phyloP scores from a whole-genome alignment of 2,113 vertebrate species.

The Lipotes vexillifer region DNA sequence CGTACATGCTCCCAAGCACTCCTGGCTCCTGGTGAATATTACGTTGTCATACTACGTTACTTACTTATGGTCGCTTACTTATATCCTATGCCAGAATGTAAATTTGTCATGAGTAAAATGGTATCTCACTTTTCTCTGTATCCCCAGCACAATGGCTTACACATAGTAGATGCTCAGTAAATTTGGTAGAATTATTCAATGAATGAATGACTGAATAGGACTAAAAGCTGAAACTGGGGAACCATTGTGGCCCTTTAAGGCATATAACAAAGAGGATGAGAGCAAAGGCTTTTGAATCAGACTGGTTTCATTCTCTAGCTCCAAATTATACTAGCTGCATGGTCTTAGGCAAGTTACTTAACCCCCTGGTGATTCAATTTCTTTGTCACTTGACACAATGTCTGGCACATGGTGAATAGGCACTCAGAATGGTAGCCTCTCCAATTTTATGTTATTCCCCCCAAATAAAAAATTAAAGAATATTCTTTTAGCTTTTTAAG shows the following conservation, averaged over 20 bases:
- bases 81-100: not conserved
- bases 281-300: not conserved
- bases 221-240: not conserved
- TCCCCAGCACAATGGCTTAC: not conserved
- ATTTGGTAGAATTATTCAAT: not conserved
- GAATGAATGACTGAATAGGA: not conserved
- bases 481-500: not conserved
- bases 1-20: not conserved
- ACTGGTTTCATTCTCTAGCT: not conserved
- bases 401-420: not conserved
- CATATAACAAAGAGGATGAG: not conserved
- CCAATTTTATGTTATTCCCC: not conserved
- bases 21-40: not conserved
- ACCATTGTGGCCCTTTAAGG: not conserved
- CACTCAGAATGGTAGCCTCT: not conserved
- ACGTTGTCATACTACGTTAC: not conserved
- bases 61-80: not conserved
- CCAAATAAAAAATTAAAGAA: not conserved
- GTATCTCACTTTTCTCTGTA: not conserved
- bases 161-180: not conserved
- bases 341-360: not conserved
- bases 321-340: not conserved
- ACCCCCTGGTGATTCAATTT: not conserved
- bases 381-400: conserved; percentile 7
- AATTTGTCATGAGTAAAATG: not conserved